Base-by-base conservation (phyloP, 2,797 vertebrate species). In the Hyperoplus lanceolatus region DNA sequence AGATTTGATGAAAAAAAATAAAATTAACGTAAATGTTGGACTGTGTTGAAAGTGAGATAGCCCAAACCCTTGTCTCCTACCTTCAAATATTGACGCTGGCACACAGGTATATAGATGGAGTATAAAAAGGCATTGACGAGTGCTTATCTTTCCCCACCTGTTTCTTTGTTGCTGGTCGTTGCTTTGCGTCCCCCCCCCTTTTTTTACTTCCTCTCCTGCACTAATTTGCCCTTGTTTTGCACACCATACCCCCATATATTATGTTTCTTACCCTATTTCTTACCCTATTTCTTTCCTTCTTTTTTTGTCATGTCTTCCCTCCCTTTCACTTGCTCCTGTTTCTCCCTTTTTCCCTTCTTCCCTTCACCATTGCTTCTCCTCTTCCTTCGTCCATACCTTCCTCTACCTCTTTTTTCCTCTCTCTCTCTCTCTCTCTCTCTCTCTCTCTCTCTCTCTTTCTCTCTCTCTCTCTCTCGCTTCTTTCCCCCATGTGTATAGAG, bases 401-500 rank as follows among this genome's bases (percentile, higher is more conserved):
- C 41, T 54, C 65, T 54, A 65, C 71, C 67, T 46, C 79, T 78
- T 62, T 48, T 62, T 70, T 51, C 36, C 50, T 38, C 43, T 51
- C 72, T 68, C 38, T 54, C 36, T 70, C 60, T 46, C 60, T 75
- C 63, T 81, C 38, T 49, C 58, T 59, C 60, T 70, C 58, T 38
- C 14, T 74, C 29, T 46, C 64, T 50, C 58, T 41, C 15, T 58
- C 70, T 61, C 70, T 41, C 57, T 49, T 11, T 41, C 61, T 61
- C 59, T 38, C 42, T 39, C 61, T 8, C 7, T n/a, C 46, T 43
- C 70, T 46, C 38, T 49, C 39, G 55, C 66, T 45, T 78, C 75
- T 73, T 67, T 75, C n/a, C 74, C 64, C 75, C 69, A 62, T 71
- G 77, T 68, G 73, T 66, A 56, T 84, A 99, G 98, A 99, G 98